Conservation (phyloP, 1,140 invertebrate species). For the Eubasilissa regina region DNA sequence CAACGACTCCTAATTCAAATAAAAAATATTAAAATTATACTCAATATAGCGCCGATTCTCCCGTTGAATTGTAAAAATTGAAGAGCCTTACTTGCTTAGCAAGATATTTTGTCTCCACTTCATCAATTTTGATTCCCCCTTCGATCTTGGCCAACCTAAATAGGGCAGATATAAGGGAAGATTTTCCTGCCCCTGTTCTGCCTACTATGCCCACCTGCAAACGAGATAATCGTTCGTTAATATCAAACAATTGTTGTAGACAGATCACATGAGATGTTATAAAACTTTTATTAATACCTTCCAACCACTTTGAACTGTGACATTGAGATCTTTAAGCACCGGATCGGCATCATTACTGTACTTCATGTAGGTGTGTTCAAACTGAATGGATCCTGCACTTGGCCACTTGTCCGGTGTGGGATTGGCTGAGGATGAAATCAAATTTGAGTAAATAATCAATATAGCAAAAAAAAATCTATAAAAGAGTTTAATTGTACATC, state of each 20-base stretch:
- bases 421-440: conserved; percentile 62
- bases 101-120: conserved; percentile 69
- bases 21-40: too few species aligned
- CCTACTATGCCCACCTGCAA: conserved; percentile 83
- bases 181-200: conserved; percentile 89
- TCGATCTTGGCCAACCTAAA: conserved; percentile 79
- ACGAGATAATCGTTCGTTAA: neutral
- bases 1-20: too few species aligned
- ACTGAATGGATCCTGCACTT: conserved; percentile 68
- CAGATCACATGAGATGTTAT: too few species aligned
- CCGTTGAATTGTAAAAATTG: neutral
- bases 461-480: too few species aligned
- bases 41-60: neutral
- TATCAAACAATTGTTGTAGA: too few species aligned
- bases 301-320: conserved; percentile 74
- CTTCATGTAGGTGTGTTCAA: conserved; percentile 75
- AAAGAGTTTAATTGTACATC: too few species aligned
- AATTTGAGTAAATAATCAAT: neutral
- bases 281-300: too few species aligned
- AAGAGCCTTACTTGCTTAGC: conserved; percentile 66
- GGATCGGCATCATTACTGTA: conserved; percentile 75
- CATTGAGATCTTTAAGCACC: conserved; percentile 77
- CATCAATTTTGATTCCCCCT: conserved; percentile 73
- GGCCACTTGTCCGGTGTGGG: conserved; percentile 70
- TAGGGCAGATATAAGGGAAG: conserved; percentile 83